Percentiles rank a stretch among this genome's conserved stretches.
Evolutionary conservation across 2,888 invertebrate species (phyloP).

Genomic region (Lochmaea crataegi): DNA sequence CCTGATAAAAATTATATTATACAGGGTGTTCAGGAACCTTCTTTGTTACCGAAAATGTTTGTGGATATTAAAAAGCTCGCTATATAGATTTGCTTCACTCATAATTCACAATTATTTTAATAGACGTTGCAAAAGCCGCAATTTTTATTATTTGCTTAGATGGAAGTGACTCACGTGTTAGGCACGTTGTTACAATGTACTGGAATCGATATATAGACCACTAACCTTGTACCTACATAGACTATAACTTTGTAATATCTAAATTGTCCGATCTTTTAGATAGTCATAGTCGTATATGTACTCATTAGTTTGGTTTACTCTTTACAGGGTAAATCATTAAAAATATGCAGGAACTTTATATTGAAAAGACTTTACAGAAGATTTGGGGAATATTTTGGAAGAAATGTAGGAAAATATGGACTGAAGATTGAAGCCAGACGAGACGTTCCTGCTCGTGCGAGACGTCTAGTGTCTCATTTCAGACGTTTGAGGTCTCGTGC

Average conservation of each 20-base stretch:
- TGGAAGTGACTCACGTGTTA: conserved; percentile 21
- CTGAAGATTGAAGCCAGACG: no score
- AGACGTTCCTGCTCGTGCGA: no score
- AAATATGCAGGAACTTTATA: no score
- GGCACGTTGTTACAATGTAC: conserved; percentile 6
- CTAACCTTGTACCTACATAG: neutral
- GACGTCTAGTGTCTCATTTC: no score
- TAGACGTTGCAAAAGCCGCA: conserved; percentile 26
- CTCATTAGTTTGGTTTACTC: conserved; percentile 13
- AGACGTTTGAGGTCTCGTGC: no score
- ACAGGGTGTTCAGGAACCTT: neutral
- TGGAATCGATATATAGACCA: neutral
- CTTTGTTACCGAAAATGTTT: neutral
- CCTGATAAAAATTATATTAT: neutral
- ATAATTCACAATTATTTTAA: conserved; percentile 29
- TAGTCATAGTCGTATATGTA: conserved; percentile 12
- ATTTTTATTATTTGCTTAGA: conserved; percentile 23
- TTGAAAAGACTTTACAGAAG: no score
- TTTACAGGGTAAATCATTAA: neutral
- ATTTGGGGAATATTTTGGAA: no score
- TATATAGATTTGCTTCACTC: conserved; percentile 20
- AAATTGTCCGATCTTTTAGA: conserved; percentile 17
- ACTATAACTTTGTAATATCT: conserved; percentile 16
- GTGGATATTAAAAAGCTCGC: no score
- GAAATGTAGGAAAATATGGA: no score